Evolutionary conservation across 2,797 vertebrate species (phyloP).

Genomic region (Neomorphus geoffroyi): DNA sequence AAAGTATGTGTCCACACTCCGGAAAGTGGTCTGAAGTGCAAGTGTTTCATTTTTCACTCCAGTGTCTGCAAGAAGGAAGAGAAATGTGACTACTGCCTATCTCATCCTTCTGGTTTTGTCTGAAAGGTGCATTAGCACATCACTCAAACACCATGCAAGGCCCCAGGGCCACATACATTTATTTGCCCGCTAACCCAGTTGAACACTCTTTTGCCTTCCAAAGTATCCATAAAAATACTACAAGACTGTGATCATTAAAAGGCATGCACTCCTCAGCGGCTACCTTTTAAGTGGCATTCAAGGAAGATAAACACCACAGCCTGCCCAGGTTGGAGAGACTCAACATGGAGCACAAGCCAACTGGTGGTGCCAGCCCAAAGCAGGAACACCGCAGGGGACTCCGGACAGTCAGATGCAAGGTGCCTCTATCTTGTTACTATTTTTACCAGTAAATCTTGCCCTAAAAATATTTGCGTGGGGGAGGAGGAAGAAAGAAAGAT

Average conservation of each 20-base stretch:
- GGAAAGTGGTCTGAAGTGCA: fast-evolving
- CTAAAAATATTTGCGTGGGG: conserved; percentile 26
- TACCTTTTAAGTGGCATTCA: neutral
- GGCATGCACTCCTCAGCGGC: fast-evolving
- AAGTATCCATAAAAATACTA: neutral
- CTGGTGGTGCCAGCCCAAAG: neutral
- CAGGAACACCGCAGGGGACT: neutral
- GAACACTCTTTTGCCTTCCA: conserved; percentile 21
- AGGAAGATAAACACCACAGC: neutral
- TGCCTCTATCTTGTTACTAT: conserved; percentile 23
- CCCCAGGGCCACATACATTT: neutral
- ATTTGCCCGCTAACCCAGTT: neutral
- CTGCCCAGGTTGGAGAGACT: neutral
- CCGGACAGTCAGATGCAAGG: neutral
- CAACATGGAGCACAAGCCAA: neutral
- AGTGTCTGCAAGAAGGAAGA: neutral
- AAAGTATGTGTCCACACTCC: fast-evolving
- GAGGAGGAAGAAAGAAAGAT: neutral
- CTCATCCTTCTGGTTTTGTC: conserved; percentile 5
- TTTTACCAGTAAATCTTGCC: conserved; percentile 51
- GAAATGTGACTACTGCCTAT: neutral
- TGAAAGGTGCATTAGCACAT: neutral
- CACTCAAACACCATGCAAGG: fast-evolving
- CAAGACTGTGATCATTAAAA: conserved; percentile 4
- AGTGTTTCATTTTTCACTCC: neutral